Base-by-base conservation (phyloP, 2,888 invertebrate species). In the Luperina testacea region DNA sequence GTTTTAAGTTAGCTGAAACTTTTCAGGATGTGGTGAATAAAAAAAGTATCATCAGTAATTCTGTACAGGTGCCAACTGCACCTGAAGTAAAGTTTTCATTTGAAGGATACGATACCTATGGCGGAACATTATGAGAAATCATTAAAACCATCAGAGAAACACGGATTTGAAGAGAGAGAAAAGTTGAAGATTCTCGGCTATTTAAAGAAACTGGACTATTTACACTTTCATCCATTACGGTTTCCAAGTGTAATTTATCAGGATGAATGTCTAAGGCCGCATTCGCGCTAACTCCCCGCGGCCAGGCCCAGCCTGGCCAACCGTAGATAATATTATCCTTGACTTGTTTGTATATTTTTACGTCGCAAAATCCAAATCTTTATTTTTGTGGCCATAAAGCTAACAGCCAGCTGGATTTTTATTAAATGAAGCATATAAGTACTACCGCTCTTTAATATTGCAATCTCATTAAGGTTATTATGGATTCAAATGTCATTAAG, bases 241-340 rank as follows among this genome's bases (percentile, higher is more conserved):
- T 48, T 81, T 71, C 48, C 38, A 72, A 78, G 32, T 63, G 42
- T 83, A 77, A 83, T 78, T 78, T 72, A 78, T 83, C 45, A 74
- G 70, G 61, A 74, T 79, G 69, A 70, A 83, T 78, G 71, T 83
- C 72, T 75, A 51, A 70, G 81, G 74, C 70, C 53, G 53, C 32
- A 59, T 80, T 85, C 81, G 74, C 75, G 78, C 78, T 76, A 75
- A 76, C 67, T 83, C 77, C 70, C 75, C 71, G 82, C 77, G 88
- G 88, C 27, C 53, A 48, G 38, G 27, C 15, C 7, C n/a, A 2
- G 57, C 87, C 88, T 86, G 88, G 78, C 90, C 82, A 82, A 78
- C 90, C 89, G 74, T 86, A 87, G 77, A 91, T 88, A 89, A 85
- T 86, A 86, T 87, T 85, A 82, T 82, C 82, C 89, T 87, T 88